phyloP scores from a whole-genome alignment of 2,888 invertebrate genomes.

The Macrosiphum euphorbiae region DNA sequence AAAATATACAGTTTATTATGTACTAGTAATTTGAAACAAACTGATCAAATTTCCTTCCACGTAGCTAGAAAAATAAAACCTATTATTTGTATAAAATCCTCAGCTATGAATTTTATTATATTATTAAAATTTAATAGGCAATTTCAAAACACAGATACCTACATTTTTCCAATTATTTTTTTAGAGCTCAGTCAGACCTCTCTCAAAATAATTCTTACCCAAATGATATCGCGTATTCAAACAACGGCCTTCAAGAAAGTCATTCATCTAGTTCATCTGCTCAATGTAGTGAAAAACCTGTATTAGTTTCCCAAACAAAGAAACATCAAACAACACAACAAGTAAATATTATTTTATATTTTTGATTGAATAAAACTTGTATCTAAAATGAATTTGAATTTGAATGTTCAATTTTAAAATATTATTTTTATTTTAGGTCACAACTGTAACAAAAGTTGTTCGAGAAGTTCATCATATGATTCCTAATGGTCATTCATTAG shows the following conservation, averaged over 20 bases:
- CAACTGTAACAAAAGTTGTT: conserved; percentile 80
- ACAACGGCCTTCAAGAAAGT: conserved; percentile 77
- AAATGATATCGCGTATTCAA: conserved; percentile 69
- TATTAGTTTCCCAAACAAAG: conserved; percentile 76
- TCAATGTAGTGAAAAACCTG: conserved; percentile 72
- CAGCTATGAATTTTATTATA: background rate
- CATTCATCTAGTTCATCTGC: conserved; percentile 76
- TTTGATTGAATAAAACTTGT: background rate
- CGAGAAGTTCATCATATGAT: conserved; percentile 76
- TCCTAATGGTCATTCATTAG: conserved; percentile 72
- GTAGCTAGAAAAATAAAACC: background rate
- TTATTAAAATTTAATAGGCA: background rate
- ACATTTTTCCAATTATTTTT: conserved; percentile 54
- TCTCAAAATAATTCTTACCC: conserved; percentile 70
- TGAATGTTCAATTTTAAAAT: conserved; percentile 4
- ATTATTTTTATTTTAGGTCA: conserved; percentile 73
- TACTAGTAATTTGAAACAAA: background rate
- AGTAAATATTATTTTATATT: conserved; percentile 69
- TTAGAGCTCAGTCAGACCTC: conserved; percentile 70
- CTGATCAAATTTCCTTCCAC: background rate
- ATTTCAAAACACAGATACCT: background rate
- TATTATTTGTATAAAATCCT: background rate
- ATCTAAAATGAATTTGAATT: background rate
- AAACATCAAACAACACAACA: conserved; percentile 79
- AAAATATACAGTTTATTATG: background rate